phyloP scores from a whole-genome alignment of 2,797 vertebrate genomes.

The Apogon hyalosoma region DNA sequence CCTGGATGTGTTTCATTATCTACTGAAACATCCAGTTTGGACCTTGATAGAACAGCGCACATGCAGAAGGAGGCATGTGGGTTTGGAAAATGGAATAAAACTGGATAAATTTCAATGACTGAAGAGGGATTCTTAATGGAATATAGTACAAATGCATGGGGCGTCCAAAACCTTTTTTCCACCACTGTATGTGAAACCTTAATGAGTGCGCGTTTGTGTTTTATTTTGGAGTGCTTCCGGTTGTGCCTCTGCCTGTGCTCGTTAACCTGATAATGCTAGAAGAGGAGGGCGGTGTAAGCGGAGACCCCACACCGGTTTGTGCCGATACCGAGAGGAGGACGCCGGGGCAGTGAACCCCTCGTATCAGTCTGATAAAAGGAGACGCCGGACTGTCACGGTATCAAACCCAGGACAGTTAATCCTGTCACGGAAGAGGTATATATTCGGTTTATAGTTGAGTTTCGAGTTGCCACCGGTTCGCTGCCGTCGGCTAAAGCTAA shows the following conservation, averaged over 20 bases:
- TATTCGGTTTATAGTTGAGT: background rate
- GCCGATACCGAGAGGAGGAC: constrained; percentile 61
- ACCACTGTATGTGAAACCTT: no score
- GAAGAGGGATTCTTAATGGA: no score
- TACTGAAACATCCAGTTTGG: no score
- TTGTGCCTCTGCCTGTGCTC: rapidly evolving
- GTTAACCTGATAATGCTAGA: constrained; percentile 6
- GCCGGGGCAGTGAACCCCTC: constrained; percentile 40
- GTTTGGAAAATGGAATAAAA: no score
- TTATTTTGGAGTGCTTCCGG: constrained; percentile 57
- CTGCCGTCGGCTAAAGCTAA: constrained; percentile 67
- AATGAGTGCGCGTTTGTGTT: no score
- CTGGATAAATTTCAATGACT: no score
- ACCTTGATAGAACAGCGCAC: no score
- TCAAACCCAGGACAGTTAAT: constrained; percentile 10
- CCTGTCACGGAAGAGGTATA: constrained; percentile 33
- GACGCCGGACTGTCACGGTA: constrained; percentile 25
- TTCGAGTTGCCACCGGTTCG: constrained; percentile 28
- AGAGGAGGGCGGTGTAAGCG: constrained; percentile 53
- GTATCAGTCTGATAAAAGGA: constrained; percentile 14
- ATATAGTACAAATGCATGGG: no score
- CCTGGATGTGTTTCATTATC: no score
- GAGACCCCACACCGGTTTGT: constrained; percentile 74
- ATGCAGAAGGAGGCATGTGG: no score
- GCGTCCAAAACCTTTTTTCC: no score